These are phyloP conservation scores for Helicoverpa zea DNA, from an alignment of 1,140 invertebrate genomes.

Conservation along the genomic window DNA sequence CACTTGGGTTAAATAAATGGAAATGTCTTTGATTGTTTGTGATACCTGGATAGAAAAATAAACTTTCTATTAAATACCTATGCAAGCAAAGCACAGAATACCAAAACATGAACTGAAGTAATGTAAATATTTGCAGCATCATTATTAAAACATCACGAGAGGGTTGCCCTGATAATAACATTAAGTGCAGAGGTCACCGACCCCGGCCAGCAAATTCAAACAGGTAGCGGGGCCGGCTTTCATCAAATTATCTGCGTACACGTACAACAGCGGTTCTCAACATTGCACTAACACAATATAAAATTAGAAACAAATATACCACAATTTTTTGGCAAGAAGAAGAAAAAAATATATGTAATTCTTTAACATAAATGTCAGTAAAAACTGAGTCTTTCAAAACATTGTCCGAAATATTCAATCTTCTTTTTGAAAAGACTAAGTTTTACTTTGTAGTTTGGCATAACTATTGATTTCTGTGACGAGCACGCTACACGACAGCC, in stretches of 20 bases:
- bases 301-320: not conserved
- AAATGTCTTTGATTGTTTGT: not conserved
- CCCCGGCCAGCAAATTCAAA: constrained; percentile 27
- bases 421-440: too few relatives aligned
- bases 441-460: too few relatives aligned
- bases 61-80: not conserved
- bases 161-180: constrained; percentile 19
- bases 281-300: constrained; percentile 1
- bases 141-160: constrained; percentile 9
- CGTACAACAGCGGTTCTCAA: constrained; percentile 13
- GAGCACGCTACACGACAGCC: too few relatives aligned
- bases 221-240: constrained; percentile 11
- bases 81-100: not conserved
- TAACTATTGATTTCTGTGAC: too few relatives aligned
- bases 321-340: too few relatives aligned
- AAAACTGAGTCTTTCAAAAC: too few relatives aligned
- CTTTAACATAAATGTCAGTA: too few relatives aligned
- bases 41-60: too few relatives aligned
- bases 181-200: constrained; percentile 37
- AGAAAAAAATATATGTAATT: too few relatives aligned
- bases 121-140: constrained; percentile 8
- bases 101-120: not conserved
- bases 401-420: too few relatives aligned
- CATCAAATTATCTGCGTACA: constrained; percentile 35
- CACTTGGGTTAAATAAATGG: not conserved